A percentile compares a stretch with the other conserved stretches of the same genome.
Evolutionary conservation across 2,888 invertebrate species (phyloP).

Genomic region (Celastrina argiolus): DNA sequence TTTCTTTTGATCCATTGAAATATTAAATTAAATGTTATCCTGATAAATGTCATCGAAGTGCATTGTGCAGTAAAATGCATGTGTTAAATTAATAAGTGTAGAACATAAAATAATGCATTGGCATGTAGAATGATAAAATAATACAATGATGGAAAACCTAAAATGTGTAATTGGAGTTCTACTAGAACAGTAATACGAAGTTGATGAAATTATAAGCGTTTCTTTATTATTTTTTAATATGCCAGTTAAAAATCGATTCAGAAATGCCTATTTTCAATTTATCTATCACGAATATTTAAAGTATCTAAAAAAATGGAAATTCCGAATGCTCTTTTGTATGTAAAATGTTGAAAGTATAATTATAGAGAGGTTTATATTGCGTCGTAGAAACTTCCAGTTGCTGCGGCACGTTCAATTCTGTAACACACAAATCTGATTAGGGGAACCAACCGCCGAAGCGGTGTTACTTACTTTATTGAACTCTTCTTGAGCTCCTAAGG

Average conservation of each 20-base stretch:
- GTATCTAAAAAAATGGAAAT: neutral
- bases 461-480: conserved; percentile 71
- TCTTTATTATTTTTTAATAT: neutral
- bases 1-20: neutral
- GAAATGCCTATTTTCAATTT: neutral
- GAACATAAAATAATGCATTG: neutral
- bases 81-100: no score
- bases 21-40: neutral
- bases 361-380: conserved; percentile 6
- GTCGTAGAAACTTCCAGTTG: conserved; percentile 22
- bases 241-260: neutral
- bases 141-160: neutral
- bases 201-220: conserved; percentile 6
- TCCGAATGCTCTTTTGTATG: neutral
- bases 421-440: conserved; percentile 53
- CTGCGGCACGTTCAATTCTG: conserved; percentile 42
- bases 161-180: neutral
- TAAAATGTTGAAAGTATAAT: neutral
- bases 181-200: neutral
- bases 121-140: neutral
- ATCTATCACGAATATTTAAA: neutral
- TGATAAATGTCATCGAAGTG: neutral
- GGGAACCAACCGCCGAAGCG: conserved; percentile 39
- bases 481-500: conserved; percentile 72
- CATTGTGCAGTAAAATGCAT: no score